Evolutionary conservation across 2,888 invertebrate genomes (phyloP), one percentile per base, ranked within the genome.

Genomic region (Candidula unifasciata): DNA sequence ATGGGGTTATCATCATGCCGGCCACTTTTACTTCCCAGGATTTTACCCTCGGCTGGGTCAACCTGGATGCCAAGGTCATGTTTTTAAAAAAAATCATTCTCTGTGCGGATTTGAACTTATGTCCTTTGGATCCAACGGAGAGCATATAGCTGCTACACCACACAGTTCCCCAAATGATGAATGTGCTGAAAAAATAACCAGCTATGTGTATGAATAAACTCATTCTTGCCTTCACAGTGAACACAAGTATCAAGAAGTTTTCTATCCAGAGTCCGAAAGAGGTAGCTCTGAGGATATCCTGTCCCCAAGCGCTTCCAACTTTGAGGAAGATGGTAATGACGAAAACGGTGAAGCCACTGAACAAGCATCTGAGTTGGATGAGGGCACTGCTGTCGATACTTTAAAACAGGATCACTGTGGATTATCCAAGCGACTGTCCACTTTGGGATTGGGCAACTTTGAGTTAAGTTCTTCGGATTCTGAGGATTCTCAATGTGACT

Each of bases 401-500:
- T 37, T 83, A 37, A 83, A 57, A 21, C n/a, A 30, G 69, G 83
- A 83, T 30, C 71, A 68, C 21, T 57, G 21, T 54, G 68, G 54
- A 24, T 37, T 83, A 57, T 78, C 83, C 3, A 83, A 83, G 24
- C 30, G 83, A 54, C 69, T 83, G 21, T 83, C 83, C 13, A 83
- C 83, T 13, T 18, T 83, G n/a, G 83, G 78, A 2, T 35, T 83
- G 16, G 71, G 78, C 24, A 69, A 83, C 30, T 83, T 83, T 83
- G 83, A 83, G n/a, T 79, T 83, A 52, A 83, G 83, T 37, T 83
- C 83, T 16, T 83, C 83, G 3, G 83, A 83, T 69, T 83, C 83
- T 60, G 83, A 83, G 30, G 60, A 69, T 35, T 79, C 71, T 52
- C 69, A 68, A 18, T 69, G 71, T 21, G 27, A n/a, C 66, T 33